Evolutionary conservation across 1,140 invertebrate species (phyloP), one percentile per base, ranked within the genome.

Genomic region (Penaeus chinensis): DNA sequence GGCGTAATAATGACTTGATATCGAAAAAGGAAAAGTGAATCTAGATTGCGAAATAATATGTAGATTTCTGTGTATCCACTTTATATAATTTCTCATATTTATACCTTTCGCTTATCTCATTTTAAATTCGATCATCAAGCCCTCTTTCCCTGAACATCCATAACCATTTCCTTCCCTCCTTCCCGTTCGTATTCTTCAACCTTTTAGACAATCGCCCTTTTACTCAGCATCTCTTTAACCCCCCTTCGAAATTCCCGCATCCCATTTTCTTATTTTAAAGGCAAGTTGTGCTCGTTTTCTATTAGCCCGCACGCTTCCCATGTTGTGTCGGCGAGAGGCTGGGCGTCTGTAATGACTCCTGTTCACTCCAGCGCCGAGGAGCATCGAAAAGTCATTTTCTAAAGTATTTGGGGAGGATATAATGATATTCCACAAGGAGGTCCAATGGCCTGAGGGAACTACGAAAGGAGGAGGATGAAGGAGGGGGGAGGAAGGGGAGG

Each of bases 331-430:
- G 54, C 54, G 10, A 16, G 54, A 54, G 54, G 0, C 2, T 54
- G 54, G 54, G 54, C 54, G 54, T 54, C 54, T 54, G 54, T 54
- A 54, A 54, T 54, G 54, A 54, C 54, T 54, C 54, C 54, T 61
- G 47, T 79, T 79, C 20, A 0, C 77, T 60, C 18, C 47, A 79
- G 24, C 77, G 61, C 77, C 16, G 76, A 47, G 13, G 37, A 24
- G 20, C 77, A 79, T 79, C 77, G 77, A 79, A 79, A 79, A 79
- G 77, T 79, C 77, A 79, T 79, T 79, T 54, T n/a, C 77, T 79
- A 54, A 79, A 79, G 77, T 79, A 79, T 79, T 79, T 79, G 0
- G 77, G 77, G 54, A 54, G 77, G 77, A n/a, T 79, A 79, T 79
- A 79, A 79, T 61, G 47, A 61, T 61, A 79, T 37, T 77, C 77